Evolutionary conservation across 1,140 invertebrate species (phyloP).

Genomic region (Trichoplusia ni): DNA sequence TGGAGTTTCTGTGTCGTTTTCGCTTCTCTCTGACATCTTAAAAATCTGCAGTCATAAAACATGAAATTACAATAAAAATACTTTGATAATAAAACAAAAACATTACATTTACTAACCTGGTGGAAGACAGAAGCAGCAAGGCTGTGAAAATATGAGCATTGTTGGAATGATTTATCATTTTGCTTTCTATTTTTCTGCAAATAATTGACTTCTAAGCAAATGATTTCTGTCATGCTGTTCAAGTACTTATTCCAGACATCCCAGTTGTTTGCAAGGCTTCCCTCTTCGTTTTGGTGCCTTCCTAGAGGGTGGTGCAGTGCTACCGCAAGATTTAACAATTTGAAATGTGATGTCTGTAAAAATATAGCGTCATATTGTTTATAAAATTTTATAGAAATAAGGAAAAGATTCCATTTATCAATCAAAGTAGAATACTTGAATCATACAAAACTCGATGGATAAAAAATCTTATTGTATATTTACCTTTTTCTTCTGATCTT

Average conservation of each 20-base stretch:
- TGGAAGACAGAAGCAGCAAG: slow-evolving; percentile 60
- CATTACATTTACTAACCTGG: slow-evolving; percentile 49
- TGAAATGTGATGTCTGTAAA: slow-evolving; percentile 60
- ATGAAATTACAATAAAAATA: background rate
- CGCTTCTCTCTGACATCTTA: slow-evolving; percentile 31
- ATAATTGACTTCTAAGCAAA: slow-evolving; percentile 56
- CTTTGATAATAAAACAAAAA: background rate
- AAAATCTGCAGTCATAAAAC: slow-evolving; percentile 51
- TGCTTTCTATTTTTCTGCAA: slow-evolving; percentile 54
- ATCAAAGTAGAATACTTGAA: too few relatives aligned
- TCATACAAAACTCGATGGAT: too few relatives aligned
- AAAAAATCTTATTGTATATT: background rate
- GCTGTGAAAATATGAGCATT: slow-evolving; percentile 49
- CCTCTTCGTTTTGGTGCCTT: slow-evolving; percentile 44
- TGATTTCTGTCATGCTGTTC: slow-evolving; percentile 62
- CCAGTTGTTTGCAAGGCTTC: slow-evolving; percentile 56
- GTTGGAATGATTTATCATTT: slow-evolving; percentile 34
- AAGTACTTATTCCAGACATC: slow-evolving; percentile 61
- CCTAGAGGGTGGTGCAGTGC: slow-evolving; percentile 59
- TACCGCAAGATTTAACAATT: slow-evolving; percentile 50
- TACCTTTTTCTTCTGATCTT: slow-evolving; percentile 71
- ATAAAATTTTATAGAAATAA: background rate
- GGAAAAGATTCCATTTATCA: too few relatives aligned
- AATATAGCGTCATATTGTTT: background rate
- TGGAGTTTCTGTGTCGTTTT: slow-evolving; percentile 38